phyloP scores from a whole-genome alignment of 2,113 vertebrate species.

The Tachysurus fulvidraco region DNA sequence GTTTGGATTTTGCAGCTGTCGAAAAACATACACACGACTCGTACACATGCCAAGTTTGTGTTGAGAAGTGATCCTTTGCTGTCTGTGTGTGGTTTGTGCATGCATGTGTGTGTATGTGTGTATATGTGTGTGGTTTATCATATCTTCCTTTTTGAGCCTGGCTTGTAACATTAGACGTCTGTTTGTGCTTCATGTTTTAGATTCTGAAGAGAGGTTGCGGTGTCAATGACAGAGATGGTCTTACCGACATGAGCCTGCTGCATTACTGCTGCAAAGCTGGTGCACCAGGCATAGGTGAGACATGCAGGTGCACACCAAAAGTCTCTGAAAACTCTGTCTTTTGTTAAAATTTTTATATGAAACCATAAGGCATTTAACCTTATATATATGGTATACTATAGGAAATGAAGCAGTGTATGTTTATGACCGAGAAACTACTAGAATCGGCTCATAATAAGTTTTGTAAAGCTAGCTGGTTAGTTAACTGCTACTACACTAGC shows the following conservation, averaged over 20 bases:
- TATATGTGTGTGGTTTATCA: neutral
- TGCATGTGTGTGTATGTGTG: neutral
- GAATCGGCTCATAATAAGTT: neutral
- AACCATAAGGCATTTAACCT: neutral
- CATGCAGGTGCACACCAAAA: neutral
- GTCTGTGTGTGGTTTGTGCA: neutral
- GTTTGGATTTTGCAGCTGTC: neutral
- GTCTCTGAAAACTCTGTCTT: neutral
- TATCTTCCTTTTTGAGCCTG: neutral
- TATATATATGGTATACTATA: neutral
- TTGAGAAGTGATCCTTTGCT: neutral
- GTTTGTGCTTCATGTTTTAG: conserved; percentile 66
- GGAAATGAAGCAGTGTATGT: neutral
- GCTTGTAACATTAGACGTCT: conserved; percentile 23
- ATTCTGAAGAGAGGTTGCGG: conserved; percentile 93
- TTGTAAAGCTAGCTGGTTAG: neutral
- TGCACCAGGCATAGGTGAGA: conserved; percentile 93
- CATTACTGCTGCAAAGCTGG: conserved; percentile 98
- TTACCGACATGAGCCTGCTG: conserved; percentile 96
- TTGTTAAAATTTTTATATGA: neutral
- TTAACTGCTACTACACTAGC: neutral
- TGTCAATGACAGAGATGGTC: conserved; percentile 92
- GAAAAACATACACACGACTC: neutral
- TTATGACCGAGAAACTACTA: neutral
- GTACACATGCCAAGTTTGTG: neutral